phyloP scores from a whole-genome alignment of 2,113 vertebrate species.

The Crotalus horridus region DNA sequence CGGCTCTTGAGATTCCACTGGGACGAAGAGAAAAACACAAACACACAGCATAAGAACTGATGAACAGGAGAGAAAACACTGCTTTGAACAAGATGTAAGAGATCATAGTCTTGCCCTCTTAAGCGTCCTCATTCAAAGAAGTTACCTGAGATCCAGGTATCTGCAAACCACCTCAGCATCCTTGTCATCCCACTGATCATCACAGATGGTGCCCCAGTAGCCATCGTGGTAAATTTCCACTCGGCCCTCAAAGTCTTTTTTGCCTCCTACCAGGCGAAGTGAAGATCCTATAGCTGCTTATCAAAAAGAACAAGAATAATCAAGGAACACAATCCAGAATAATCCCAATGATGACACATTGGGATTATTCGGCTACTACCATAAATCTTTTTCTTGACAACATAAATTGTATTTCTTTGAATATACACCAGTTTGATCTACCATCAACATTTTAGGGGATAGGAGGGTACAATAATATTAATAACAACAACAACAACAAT shows the following conservation, averaged over 20 bases:
- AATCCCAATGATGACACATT: not conserved
- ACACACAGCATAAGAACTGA: conserved; percentile 5
- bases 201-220: conserved; percentile 87
- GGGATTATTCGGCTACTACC: not conserved
- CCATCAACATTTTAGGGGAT: not conserved
- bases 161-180: conserved; percentile 90
- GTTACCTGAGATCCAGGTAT: conserved; percentile 83
- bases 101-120: not conserved
- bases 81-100: not conserved
- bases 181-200: conserved; percentile 87
- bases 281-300: conserved; percentile 78
- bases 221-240: conserved; percentile 85
- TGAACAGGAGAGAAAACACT: not conserved
- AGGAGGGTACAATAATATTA: not conserved
- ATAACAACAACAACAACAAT: no score
- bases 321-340: not conserved
- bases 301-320: conserved; percentile 46
- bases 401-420: not conserved
- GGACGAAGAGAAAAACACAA: conserved; percentile 10
- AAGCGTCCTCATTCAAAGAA: not conserved
- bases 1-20: conserved; percentile 84
- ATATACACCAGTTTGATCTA: not conserved
- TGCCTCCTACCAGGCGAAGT: conserved; percentile 81
- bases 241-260: conserved; percentile 85
- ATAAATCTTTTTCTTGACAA: not conserved